Base-by-base conservation (phyloP, 2,113 vertebrate species). In the Cebidichthys violaceus region DNA sequence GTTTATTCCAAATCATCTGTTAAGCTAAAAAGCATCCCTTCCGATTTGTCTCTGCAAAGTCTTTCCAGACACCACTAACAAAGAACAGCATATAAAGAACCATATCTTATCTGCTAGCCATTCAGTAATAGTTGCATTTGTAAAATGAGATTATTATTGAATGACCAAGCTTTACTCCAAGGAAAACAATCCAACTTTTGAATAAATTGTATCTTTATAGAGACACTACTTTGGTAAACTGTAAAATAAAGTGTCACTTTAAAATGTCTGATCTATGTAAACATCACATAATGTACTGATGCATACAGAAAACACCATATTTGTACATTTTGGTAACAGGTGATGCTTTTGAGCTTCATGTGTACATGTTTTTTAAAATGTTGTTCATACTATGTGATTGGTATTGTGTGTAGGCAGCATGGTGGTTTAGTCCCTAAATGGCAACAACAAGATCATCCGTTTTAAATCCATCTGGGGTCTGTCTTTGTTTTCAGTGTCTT, bases 1-100 rank as follows among this genome's bases (percentile, higher is more conserved):
- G 41, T 76, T 59, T 55, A 15, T 43, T 37, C 35, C 14, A 70
- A 39, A 69, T 55, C 6, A 79, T 76, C 67, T 29, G 18, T 54
- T 17, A 52, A 55, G 9, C 52, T 70, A 18, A 84, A 75, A 73
- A 41, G 14, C 37, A 59, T 59, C 18, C 29, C 39, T 59, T 41
- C 27, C 6, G 14, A 43, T 43, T 22, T 11, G 20, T 43, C n/a
- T 39, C n/a, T 2, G 15, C 54, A 43, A 59, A 29, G 15, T 18
- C n/a, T 6, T 33, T 27, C 6, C 22, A 64, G 31, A 74, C 13
- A 47, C 1, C 33, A 33, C 27, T 24, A 61, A 45, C 31, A 18
- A 6, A 39, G 9, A 67, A 31, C 3, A 43, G 24, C 62, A n/a
- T 31, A 67, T 77, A 64, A 17, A 10, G 60, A 61, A 60, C 10